Base-by-base conservation (phyloP, 2,888 invertebrate species). In the Patella pellucida region DNA sequence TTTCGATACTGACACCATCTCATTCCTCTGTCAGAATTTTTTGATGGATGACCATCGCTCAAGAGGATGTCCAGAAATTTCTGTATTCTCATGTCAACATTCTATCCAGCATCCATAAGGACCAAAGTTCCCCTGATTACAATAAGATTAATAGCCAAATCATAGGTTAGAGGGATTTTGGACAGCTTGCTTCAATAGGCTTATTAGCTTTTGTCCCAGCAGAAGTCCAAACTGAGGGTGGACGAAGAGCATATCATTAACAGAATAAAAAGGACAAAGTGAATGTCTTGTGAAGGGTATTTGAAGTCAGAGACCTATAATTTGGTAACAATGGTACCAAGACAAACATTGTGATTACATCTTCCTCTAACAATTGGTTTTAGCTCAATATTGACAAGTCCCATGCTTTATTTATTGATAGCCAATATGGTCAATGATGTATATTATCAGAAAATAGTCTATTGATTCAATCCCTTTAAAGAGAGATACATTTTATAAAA, bases 131-230 rank as follows among this genome's bases (percentile, higher is more conserved):
- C 62, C 62, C 62, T 62, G 19, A 62, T 62, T 62, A 23, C 62
- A n/a, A 62, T 62, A 62, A 23, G 62, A 62, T 62, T 62, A 62
- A 23, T 62, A 23, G 23, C 14, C 62, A 62, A 62, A 62, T 62
- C 62, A 62, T 62, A 23, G 19, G 62, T 23, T 62, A 19, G 19
- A 23, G 14, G 19, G 19, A 23, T 23, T 62, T 23, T 62, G 62
- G 12, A 62, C 19, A 23, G 23, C 23, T 62, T 62, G 23, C 62
- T 23, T 62, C 62, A 62, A 62, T 62, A 5, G 62, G 62, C 23
- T 62, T 19, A 62, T 62, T 62, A 62, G 23, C 19, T 19, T 23
- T 62, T 62, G 62, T 62, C 23, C 62, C 14, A 3, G 62, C 7
- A 23, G 23, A 19, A 19, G 11, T 19, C 12, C 14, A 62, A 62